Conservation (phyloP, 2,888 invertebrate species). For the Drosophila prolongata region DNA sequence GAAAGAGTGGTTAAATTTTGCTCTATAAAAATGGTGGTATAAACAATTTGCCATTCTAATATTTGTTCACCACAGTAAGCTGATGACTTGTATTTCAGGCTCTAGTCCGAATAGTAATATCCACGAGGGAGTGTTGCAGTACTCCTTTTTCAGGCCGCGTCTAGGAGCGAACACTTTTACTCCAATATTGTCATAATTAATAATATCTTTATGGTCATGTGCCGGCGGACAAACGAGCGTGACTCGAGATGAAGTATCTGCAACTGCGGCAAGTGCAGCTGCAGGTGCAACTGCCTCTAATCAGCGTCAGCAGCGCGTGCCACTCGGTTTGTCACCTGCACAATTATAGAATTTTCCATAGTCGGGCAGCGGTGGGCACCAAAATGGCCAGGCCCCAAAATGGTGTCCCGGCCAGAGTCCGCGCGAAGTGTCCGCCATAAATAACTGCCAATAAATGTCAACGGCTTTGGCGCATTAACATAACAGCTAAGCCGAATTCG, state of each 20-base stretch:
- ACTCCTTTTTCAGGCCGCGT: conserved; percentile 44
- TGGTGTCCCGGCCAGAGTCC: conserved; percentile 47
- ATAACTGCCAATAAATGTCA: conserved; percentile 78
- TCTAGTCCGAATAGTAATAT: conserved; percentile 1
- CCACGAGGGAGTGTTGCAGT: conserved; percentile 28
- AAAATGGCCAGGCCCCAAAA: conserved; percentile 49
- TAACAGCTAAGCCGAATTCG: conserved; percentile 71
- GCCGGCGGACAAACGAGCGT: conserved; percentile 44
- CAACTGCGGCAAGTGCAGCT: conserved; percentile 20
- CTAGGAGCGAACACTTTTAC: conserved; percentile 64
- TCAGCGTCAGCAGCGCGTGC: conserved; percentile 72
- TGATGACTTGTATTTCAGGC: background rate
- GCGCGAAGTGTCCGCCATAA: conserved; percentile 69
- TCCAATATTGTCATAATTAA: conserved; percentile 77
- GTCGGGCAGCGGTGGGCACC: conserved; percentile 57
- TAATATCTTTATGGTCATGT: conserved; percentile 66
- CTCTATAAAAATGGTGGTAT: too few species aligned
- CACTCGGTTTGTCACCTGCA: conserved; percentile 48
- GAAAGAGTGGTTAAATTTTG: too few species aligned
- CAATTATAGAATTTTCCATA: conserved; percentile 76
- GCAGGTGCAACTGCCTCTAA: conserved; percentile 50
- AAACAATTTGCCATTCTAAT: background rate
- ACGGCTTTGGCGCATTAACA: conserved; percentile 76
- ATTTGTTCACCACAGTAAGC: conserved; percentile 2
- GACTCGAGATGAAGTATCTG: conserved; percentile 50